Evolutionary conservation across 2,113 vertebrate genomes (phyloP).

Genomic region (Meles meles): DNA sequence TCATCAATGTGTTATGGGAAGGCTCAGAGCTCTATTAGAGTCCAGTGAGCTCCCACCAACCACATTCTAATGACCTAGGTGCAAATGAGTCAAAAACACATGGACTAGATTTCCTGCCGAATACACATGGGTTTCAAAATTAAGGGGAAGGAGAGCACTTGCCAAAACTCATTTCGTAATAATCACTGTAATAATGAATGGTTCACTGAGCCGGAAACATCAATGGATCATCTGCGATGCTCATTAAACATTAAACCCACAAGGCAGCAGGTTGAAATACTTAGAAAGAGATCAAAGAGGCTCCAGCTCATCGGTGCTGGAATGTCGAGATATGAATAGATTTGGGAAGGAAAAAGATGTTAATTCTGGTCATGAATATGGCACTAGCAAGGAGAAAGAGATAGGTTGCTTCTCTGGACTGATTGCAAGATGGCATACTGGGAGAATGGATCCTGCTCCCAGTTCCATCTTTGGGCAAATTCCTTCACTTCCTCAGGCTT

Average conservation of each 20-base stretch:
- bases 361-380: not conserved
- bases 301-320: not conserved
- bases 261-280: conserved; percentile 67
- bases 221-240: conserved; percentile 63
- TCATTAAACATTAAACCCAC: conserved; percentile 55
- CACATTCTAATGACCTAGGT: conserved; percentile 42
- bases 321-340: conserved; percentile 26
- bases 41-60: conserved; percentile 30
- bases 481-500: not conserved
- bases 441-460: not conserved
- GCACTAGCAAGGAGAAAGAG: not conserved
- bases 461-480: not conserved
- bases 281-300: conserved; percentile 67
- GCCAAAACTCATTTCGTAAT: conserved; percentile 65
- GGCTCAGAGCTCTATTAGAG: not conserved
- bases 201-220: conserved; percentile 60
- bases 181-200: conserved; percentile 59
- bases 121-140: conserved; percentile 65
- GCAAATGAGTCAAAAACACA: conserved; percentile 62
- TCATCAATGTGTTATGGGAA: not conserved
- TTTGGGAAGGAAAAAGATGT: not conserved
- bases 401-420: not conserved
- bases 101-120: conserved; percentile 69
- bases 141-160: conserved; percentile 47
- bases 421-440: not conserved